phyloP scores from a whole-genome alignment of 2,888 invertebrate genomes.

The Petrolisthes cinctipes region DNA sequence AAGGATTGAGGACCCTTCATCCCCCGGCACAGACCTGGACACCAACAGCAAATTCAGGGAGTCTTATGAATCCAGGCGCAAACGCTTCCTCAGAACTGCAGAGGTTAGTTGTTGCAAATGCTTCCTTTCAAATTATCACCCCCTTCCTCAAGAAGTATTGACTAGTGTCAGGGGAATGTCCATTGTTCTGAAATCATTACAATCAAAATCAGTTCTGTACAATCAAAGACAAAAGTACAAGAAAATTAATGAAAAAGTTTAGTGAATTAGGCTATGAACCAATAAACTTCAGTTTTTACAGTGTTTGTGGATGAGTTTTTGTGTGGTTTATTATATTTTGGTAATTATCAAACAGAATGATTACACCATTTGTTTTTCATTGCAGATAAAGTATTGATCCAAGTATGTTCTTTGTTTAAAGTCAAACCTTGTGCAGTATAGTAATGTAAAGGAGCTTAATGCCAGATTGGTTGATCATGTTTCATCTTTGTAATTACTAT shows the following conservation, averaged over 20 bases:
- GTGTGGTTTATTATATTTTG: no score
- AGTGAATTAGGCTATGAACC: no score
- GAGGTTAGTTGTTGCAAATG: neutral
- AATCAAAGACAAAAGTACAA: no score
- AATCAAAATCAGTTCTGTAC: no score
- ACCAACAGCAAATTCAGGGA: constrained; percentile 12
- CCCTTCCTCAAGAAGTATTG: neutral
- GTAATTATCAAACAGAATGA: neutral
- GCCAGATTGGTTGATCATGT: neutral
- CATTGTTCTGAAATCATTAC: no score
- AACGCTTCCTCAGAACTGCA: constrained; percentile 48
- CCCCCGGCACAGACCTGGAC: constrained; percentile 12
- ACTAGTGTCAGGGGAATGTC: no score
- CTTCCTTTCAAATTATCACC: neutral
- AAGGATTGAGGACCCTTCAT: neutral
- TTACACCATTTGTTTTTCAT: neutral
- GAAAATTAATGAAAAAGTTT: no score
- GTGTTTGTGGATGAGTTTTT: no score
- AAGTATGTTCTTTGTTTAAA: neutral
- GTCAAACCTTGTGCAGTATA: neutral
- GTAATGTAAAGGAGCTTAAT: neutral
- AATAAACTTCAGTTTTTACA: no score
- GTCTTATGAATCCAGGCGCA: constrained; percentile 40
- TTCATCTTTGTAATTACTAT: no score
- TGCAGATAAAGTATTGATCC: neutral